These are phyloP conservation scores for Stegodyphus dumicola DNA, from an alignment of 1,140 invertebrate genomes.

Conservation along the genomic window DNA sequence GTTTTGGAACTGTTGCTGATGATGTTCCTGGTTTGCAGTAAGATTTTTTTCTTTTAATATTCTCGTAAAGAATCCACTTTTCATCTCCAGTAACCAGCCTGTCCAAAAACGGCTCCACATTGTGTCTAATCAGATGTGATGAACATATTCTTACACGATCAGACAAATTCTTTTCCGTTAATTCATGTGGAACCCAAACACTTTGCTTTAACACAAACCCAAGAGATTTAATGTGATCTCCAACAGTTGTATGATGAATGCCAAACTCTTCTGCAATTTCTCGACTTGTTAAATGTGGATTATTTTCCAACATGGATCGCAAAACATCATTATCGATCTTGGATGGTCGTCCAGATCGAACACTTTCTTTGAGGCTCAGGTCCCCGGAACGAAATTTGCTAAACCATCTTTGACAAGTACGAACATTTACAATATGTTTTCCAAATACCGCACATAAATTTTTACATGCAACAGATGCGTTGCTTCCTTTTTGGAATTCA, in stretches of 20 bases:
- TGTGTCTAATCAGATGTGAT: conserved; percentile 2
- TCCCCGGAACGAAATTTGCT: too few species aligned
- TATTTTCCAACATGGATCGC: too few species aligned
- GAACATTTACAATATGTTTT: too few species aligned
- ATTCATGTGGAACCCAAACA: not conserved
- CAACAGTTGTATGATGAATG: not conserved
- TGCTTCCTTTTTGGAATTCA: too few species aligned
- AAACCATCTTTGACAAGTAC: too few species aligned
- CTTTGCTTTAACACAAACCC: conserved; percentile 2
- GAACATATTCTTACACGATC: not conserved
- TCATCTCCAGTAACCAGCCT: not conserved
- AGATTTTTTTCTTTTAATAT: not conserved
- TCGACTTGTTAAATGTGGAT: too few species aligned
- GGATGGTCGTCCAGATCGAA: too few species aligned
- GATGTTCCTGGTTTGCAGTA: not conserved
- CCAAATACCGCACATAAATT: too few species aligned
- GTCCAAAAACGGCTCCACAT: not conserved
- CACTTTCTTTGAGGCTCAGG: too few species aligned
- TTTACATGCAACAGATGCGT: too few species aligned
- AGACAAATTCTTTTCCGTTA: conserved; percentile 1
- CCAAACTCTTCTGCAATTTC: not conserved
- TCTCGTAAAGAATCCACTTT: not conserved
- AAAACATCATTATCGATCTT: too few species aligned
- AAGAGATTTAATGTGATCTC: not conserved
- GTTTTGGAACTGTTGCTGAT: not conserved